These are phyloP conservation scores for Phortica magna DNA, from an alignment of 2,888 invertebrate species.

Conservation along the genomic window DNA sequence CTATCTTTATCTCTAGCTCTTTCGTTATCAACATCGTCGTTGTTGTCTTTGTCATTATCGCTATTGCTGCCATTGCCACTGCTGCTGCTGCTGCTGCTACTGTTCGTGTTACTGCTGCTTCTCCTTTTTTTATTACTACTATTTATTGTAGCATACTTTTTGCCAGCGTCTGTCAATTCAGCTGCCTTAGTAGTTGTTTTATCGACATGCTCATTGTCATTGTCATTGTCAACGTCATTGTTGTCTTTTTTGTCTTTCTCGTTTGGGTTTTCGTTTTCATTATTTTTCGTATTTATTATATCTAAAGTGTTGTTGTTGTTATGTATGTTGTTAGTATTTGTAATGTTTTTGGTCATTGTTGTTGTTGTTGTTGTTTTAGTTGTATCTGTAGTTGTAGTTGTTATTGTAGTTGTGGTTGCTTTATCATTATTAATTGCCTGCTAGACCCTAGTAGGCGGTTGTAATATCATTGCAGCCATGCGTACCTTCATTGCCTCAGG, in stretches of 20 bases:
- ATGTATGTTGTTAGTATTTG: slow-evolving; percentile 54
- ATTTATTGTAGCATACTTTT: slow-evolving; percentile 46
- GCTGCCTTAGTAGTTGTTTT: neutral
- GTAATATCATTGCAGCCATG: slow-evolving; percentile 92
- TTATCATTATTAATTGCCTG: slow-evolving; percentile 77
- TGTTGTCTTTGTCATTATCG: slow-evolving; percentile 34
- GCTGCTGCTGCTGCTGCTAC: slow-evolving; percentile 33
- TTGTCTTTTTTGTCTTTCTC: slow-evolving; percentile 16
- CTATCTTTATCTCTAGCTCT: neutral
- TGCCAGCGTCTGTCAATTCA: slow-evolving; percentile 1
- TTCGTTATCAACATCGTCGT: slow-evolving; percentile 14
- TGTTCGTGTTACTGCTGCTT: slow-evolving; percentile 39
- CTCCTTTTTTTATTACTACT: slow-evolving; percentile 41
- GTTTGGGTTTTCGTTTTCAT: slow-evolving; percentile 30
- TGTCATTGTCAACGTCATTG: slow-evolving; percentile 18
- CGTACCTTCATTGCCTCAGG: slow-evolving; percentile 93
- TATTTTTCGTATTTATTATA: slow-evolving; percentile 37
- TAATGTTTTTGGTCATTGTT: slow-evolving; percentile 47
- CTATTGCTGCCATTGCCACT: slow-evolving; percentile 41
- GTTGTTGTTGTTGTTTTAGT: slow-evolving; percentile 54
- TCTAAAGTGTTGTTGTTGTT: slow-evolving; percentile 52
- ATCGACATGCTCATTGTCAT: neutral
- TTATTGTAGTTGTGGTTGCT: slow-evolving; percentile 53
- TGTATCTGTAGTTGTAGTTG: slow-evolving; percentile 51
- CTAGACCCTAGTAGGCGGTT: slow-evolving; percentile 90